Evolutionary conservation across 2,797 vertebrate genomes (phyloP).

Genomic region (Enteromius afrohamiltoni): DNA sequence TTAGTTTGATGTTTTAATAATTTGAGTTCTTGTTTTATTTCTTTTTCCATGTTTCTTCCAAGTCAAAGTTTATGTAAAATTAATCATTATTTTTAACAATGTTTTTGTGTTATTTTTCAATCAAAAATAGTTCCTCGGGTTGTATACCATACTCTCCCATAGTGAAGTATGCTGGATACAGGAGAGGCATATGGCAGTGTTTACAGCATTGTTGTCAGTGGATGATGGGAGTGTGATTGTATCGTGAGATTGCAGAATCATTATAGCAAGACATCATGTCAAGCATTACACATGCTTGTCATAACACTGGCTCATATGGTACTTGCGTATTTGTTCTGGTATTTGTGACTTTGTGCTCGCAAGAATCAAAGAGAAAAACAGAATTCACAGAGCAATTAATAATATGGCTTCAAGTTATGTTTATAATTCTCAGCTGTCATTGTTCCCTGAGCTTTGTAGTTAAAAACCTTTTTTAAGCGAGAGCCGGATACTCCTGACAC

Average conservation of each 20-base stretch:
- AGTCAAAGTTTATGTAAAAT: neutral
- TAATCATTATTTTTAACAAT: neutral
- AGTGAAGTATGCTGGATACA: neutral
- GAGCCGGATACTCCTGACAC: neutral
- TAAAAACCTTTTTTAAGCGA: conserved; percentile 3
- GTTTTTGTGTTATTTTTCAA: neutral
- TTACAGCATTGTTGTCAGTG: neutral
- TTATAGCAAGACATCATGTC: neutral
- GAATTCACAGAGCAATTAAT: neutral
- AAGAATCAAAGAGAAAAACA: neutral
- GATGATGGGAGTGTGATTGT: neutral
- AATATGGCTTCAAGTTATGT: neutral
- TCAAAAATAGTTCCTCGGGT: neutral
- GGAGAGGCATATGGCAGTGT: neutral
- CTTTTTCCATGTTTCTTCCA: neutral
- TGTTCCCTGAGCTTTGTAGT: neutral
- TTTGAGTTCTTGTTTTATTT: neutral
- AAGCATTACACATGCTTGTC: conserved; percentile 2
- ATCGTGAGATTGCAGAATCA: neutral
- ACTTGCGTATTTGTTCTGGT: neutral
- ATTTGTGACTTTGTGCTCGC: neutral
- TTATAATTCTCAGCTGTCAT: neutral
- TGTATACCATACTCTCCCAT: neutral
- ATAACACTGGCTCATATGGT: neutral
- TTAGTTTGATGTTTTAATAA: neutral